These are phyloP conservation scores for Oeneis ivallda DNA, from an alignment of 2,888 invertebrate genomes.

Conservation along the genomic window DNA sequence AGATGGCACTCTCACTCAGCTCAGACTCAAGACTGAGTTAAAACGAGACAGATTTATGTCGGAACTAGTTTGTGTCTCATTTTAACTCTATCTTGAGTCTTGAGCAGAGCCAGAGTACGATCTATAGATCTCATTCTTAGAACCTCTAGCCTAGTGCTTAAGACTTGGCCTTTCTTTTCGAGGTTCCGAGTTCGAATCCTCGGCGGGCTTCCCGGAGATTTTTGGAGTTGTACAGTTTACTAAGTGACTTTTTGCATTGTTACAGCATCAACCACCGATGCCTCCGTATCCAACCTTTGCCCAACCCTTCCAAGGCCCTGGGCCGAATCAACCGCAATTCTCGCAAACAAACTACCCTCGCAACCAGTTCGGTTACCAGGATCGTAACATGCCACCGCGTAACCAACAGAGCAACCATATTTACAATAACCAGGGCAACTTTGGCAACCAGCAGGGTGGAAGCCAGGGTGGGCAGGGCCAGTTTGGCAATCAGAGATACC, in stretches of 20 bases:
- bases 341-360: conserved; percentile 56
- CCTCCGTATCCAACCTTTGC: conserved; percentile 60
- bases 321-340: conserved; percentile 54
- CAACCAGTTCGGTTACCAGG: conserved; percentile 41
- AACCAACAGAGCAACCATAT: conserved; percentile 25
- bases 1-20: too few relatives aligned
- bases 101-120: too few relatives aligned
- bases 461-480: conserved; percentile 18
- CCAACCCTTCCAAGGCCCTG: conserved; percentile 53
- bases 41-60: too few relatives aligned
- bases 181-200: too few relatives aligned
- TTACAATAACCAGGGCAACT: conserved; percentile 27
- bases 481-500: conserved; percentile 8
- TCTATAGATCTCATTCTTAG: too few relatives aligned
- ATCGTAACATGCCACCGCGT: conserved; percentile 25
- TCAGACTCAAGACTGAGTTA: too few relatives aligned
- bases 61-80: too few relatives aligned
- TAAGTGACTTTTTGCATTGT: conserved; percentile 30
- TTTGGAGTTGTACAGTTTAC: too few relatives aligned
- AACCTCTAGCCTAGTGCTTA: too few relatives aligned
- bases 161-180: too few relatives aligned
- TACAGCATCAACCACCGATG: conserved; percentile 53
- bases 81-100: too few relatives aligned
- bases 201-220: too few relatives aligned
- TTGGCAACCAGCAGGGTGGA: conserved; percentile 17